phyloP scores from a whole-genome alignment of 1,140 invertebrate genomes.

The Drosophila rhopaloa region DNA sequence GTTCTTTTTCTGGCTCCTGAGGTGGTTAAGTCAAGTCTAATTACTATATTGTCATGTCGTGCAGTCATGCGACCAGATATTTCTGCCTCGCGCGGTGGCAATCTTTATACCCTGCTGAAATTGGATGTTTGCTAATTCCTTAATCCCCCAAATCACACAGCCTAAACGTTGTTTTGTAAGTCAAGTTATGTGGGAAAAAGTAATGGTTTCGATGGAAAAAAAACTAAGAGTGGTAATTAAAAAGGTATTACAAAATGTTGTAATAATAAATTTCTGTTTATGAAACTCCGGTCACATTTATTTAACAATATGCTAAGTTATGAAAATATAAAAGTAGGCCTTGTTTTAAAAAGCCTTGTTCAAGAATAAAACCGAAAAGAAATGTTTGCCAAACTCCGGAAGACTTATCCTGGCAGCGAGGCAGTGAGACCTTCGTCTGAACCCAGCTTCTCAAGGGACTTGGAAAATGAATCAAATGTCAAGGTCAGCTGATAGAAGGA shows the following conservation, averaged over 20 bases:
- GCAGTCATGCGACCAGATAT: constrained; percentile 55
- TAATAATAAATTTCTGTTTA: no score
- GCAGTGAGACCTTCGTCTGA: no score
- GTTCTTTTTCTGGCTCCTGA: constrained; percentile 37
- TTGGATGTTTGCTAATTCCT: constrained; percentile 43
- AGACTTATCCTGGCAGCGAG: neutral
- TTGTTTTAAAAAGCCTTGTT: neutral
- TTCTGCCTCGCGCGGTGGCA: constrained; percentile 34
- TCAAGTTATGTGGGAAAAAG: neutral
- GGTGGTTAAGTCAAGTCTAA: constrained; percentile 13
- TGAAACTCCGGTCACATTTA: no score
- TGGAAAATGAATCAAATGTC: constrained; percentile 11
- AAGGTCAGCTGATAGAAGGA: constrained; percentile 1
- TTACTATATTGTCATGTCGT: constrained; percentile 28
- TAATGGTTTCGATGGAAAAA: no score
- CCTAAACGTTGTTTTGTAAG: neutral
- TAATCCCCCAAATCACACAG: constrained; percentile 18
- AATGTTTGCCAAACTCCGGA: constrained; percentile 28
- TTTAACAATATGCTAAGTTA: no score
- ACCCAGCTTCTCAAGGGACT: constrained; percentile 1
- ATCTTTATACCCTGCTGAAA: constrained; percentile 44
- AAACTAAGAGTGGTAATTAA: no score
- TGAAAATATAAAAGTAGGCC: constrained; percentile 3
- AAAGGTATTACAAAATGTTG: no score
- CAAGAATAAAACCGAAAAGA: neutral